Evolutionary conservation across 2,888 invertebrate genomes (phyloP), one percentile per base, ranked within the genome.

Genomic region (Dynastes maya): DNA sequence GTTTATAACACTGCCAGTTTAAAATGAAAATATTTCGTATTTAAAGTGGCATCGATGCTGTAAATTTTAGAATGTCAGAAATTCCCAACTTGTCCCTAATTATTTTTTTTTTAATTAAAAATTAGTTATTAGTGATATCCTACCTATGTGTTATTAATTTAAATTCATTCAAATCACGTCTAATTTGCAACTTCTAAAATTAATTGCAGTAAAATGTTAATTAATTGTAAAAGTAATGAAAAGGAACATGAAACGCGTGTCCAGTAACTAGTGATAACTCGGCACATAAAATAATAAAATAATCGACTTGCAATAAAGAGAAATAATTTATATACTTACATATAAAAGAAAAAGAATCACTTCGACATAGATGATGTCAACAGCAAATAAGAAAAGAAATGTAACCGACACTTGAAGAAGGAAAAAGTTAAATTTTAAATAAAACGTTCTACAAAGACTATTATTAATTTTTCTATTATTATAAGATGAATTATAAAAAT

Each of bases 1-100:
- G 61, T 74, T 61, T 63, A 16, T 45, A 61, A 74, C 72, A 74
- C 72, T 74, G 72, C 72, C 72, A 74, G 61, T 61, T 74, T 74
- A 74, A 74, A 74, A 74, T 45, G 61, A 63, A 74, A 61, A 51
- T 53, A 22, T 74, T 74, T 74, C 72, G 37, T 72, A 16, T 58
- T 72, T 45, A 49, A 74, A 74, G 27, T 58, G 72, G 61, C 58
- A 74, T 61, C 5, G 13, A 29, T 13, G 61, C 49, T 61, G 40
- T 68, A 27, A 71, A 53, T 72, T 27, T 71, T 67, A 37, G n/a
- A 40, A 45, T 67, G 16, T 67, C 65, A 45, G 37, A 6, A 16
- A 45, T 16, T 67, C 9, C 37, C n/a, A 67, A 67, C 45, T 13
- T 27, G 29, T 32, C 27, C 27, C 13, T n/a, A 32, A 27, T 27